Percentiles rank a stretch among this genome's conserved stretches.
Evolutionary conservation across 1,140 invertebrate genomes (phyloP).

Genomic region (Pentalonia nigronervosa): DNA sequence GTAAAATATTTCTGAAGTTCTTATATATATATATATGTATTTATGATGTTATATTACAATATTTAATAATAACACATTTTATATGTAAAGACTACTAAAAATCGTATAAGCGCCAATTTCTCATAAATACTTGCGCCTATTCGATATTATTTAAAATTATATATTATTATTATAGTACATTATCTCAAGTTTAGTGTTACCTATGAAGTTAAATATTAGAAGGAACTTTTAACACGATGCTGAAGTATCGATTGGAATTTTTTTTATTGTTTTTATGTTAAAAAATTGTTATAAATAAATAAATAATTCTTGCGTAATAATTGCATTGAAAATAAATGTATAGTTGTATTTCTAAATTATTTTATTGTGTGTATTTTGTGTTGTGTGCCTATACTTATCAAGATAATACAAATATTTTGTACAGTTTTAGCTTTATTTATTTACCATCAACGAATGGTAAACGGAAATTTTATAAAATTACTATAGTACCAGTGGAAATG

Average conservation of each 20-base stretch:
- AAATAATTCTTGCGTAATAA: background rate
- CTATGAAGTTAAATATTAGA: background rate
- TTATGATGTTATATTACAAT: background rate
- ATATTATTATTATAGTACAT: background rate
- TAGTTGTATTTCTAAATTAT: background rate
- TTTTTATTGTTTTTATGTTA: background rate
- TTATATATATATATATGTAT: background rate
- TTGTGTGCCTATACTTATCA: background rate
- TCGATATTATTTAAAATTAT: background rate
- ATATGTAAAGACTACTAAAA: background rate
- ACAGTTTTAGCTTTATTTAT: background rate
- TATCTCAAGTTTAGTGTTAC: background rate
- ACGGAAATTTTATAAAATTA: background rate
- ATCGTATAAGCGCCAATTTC: background rate
- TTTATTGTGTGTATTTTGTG: background rate
- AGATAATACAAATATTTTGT: background rate
- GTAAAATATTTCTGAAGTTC: background rate
- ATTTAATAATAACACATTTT: background rate
- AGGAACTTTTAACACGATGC: background rate
- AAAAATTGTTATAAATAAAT: constrained; percentile 1
- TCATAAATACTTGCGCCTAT: background rate
- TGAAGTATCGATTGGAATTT: background rate
- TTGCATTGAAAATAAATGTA: background rate
- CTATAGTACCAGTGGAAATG: background rate
- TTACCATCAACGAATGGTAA: background rate